Base-by-base conservation (phyloP, 2,113 vertebrate genomes). In the Meleagris gallopavo region DNA sequence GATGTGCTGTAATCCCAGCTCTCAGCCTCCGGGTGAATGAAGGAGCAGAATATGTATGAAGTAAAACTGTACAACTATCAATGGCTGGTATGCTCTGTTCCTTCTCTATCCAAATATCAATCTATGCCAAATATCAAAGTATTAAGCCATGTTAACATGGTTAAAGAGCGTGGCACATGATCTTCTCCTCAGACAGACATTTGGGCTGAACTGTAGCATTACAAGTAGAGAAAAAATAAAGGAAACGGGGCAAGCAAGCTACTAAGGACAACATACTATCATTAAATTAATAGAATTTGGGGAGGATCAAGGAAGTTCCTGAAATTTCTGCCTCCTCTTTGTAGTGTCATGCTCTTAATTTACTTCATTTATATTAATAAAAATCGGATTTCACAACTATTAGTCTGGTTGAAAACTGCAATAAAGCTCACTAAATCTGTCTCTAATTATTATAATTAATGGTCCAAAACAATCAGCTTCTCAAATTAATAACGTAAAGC, bases 281-380 rank as follows among this genome's bases (percentile, higher is more conserved):
- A 77, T 96, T 89, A 93, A 96, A 97, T 96, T 94, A 96, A 96
- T 85, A 81, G 89, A 74, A 85, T 89, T 97, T 81, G 27, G 69
- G 87, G 91, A 95, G 2, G 60, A 96, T 83, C 89, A 65, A 80
- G 11, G 40, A 90, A 93, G 87, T 96, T 96, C 71, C 81, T 38
- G 24, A 85, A 94, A 89, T 93, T 97, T 97, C 89, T 93, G 93
- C 86, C 72, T 95, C 71, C 80, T 85, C 90, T 97, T 96, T 94
- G 96, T 96, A 98, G 95, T 96, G 95, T 70, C 96, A 96, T 50
- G 61, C 40, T 95, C 95, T 91, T 97, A 97, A 97, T 97, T 96
- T 97, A 97, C 94, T 92, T 97, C 96, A 97, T 98, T 97, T 97
- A 96, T 98, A 97, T 97, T 98, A 98, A 98, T 97, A 97, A 97